Evolutionary conservation across 2,888 invertebrate species (phyloP).

Genomic region (Andrena minutula): DNA sequence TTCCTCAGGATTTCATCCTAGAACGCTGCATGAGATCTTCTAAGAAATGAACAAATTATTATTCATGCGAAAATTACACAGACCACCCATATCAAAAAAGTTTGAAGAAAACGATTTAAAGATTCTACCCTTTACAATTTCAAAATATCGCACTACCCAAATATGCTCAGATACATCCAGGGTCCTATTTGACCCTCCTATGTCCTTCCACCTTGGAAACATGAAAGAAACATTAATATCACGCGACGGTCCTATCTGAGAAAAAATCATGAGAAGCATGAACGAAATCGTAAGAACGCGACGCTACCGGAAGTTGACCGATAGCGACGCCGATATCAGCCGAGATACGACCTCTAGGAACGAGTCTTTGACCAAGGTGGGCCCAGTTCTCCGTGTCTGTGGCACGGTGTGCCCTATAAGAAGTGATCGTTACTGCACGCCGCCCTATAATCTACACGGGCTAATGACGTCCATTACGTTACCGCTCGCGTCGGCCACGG

Average conservation of each 20-base stretch:
- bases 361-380: conserved; percentile 73
- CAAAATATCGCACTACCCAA: too few relatives aligned
- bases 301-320: conserved; percentile 65
- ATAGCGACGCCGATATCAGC: conserved; percentile 74
- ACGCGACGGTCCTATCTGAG: not conserved
- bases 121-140: too few relatives aligned
- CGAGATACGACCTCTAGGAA: conserved; percentile 74
- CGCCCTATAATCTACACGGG: conserved; percentile 85
- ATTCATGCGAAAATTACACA: too few relatives aligned
- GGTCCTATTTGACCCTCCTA: too few relatives aligned
- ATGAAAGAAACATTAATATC: not conserved
- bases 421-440: conserved; percentile 85
- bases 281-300: not conserved
- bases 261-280: not conserved
- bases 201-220: too few relatives aligned
- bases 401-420: conserved; percentile 82
- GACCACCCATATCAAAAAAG: too few relatives aligned
- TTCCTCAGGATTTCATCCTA: too few relatives aligned
- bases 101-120: too few relatives aligned
- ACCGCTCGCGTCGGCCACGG: conserved; percentile 80
- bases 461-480: conserved; percentile 85
- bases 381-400: conserved; percentile 72
- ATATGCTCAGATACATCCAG: too few relatives aligned
- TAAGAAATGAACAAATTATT: too few relatives aligned
- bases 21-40: too few relatives aligned